Conservation (phyloP, 2,888 invertebrate species). For the Clunio marinus region DNA sequence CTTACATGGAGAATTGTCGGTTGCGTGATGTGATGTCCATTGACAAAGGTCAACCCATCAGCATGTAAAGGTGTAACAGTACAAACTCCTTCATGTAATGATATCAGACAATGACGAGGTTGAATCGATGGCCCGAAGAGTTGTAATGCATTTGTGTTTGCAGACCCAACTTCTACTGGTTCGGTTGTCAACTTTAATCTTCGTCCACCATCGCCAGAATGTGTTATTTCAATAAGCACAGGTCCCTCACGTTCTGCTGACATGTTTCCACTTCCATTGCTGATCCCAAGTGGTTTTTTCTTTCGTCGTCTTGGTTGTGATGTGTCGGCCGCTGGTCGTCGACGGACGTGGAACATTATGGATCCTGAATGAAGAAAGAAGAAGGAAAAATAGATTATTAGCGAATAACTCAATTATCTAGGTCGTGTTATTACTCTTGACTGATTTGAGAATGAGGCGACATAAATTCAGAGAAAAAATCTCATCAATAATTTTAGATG, state of each 20-base stretch:
- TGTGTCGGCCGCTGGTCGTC: constrained; percentile 86
- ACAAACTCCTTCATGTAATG: constrained; percentile 87
- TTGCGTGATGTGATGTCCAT: constrained; percentile 86
- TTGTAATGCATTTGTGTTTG: constrained; percentile 72
- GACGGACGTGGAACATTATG: constrained; percentile 94
- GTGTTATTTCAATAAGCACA: constrained; percentile 57
- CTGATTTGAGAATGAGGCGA: not conserved
- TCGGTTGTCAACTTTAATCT: constrained; percentile 60
- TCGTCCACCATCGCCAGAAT: constrained; percentile 57
- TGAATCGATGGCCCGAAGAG: constrained; percentile 87
- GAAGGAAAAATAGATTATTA: not conserved
- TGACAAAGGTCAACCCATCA: constrained; percentile 92
- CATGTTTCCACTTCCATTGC: constrained; percentile 54
- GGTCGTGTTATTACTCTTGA: not conserved
- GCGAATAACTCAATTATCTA: not conserved
- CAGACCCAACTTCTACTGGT: constrained; percentile 70
- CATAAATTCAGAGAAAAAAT: not conserved
- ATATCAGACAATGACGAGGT: constrained; percentile 91
- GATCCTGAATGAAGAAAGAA: constrained; percentile 58
- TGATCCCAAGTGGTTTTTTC: constrained; percentile 55
- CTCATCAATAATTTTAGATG: not conserved
- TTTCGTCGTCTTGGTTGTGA: constrained; percentile 87
- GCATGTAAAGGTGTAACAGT: constrained; percentile 89
- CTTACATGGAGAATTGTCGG: constrained; percentile 82
- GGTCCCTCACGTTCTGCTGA: constrained; percentile 64